A percentile compares a stretch with the other conserved stretches of the same genome.
Conservation (phyloP, 2,888 invertebrate species). For the Lepidochrysops patricia region DNA sequence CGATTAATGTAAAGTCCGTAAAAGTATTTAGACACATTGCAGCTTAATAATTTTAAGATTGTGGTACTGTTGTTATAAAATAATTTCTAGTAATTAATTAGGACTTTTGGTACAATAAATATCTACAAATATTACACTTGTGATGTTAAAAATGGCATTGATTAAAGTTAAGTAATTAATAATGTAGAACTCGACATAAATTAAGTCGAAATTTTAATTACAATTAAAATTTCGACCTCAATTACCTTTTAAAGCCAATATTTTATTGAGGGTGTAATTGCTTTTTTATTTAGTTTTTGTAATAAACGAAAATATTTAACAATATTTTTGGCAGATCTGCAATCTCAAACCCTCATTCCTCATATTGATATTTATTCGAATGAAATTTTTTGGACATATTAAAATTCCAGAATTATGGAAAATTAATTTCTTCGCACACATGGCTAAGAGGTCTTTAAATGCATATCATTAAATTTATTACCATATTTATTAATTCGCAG, state of each 20-base stretch:
- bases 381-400: background rate
- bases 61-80: no score
- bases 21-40: no score
- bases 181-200: background rate
- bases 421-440: background rate
- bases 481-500: conserved; percentile 12
- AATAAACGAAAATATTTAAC: background rate
- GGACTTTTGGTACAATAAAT: no score
- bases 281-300: background rate
- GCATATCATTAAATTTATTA: background rate
- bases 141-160: background rate
- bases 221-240: background rate
- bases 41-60: no score
- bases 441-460: conserved; percentile 1
- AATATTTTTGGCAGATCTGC: no score
- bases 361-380: background rate
- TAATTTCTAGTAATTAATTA: no score
- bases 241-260: background rate
- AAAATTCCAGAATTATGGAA: background rate
- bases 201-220: background rate
- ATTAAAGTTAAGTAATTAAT: background rate
- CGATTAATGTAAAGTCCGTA: no score
- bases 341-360: no score
- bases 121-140: no score
- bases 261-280: background rate